Percentiles rank a stretch among this genome's conserved stretches.
Evolutionary conservation across 2,113 vertebrate genomes (phyloP).

Genomic region (Geococcyx californianus): DNA sequence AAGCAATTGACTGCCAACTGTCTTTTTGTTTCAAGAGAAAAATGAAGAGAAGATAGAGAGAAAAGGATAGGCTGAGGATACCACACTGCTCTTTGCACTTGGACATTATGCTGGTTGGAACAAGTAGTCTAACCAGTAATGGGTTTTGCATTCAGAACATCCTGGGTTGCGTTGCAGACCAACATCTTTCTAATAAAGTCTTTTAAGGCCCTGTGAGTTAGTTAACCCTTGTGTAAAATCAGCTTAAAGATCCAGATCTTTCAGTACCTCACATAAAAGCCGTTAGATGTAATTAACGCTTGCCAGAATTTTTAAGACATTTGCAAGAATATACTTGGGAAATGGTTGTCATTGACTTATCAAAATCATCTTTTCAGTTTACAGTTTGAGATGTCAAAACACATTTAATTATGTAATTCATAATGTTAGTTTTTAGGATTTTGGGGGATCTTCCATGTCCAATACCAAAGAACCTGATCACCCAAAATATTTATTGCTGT

Average conservation of each 20-base stretch:
- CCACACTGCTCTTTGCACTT: neutral
- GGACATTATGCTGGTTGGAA: neutral
- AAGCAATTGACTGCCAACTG: neutral
- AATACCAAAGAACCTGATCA: neutral
- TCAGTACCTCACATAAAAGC: neutral
- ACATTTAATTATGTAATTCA: neutral
- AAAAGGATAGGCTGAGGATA: neutral
- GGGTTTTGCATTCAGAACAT: neutral
- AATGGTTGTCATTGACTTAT: neutral
- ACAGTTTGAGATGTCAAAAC: neutral
- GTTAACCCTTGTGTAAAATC: neutral
- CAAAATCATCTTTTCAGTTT: neutral
- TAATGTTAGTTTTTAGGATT: neutral
- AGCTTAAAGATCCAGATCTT: neutral
- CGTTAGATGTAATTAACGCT: neutral
- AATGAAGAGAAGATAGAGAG: neutral
- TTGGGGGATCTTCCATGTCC: neutral
- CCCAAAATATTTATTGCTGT: neutral
- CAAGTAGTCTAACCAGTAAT: neutral
- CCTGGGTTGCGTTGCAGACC: neutral
- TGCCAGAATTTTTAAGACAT: neutral
- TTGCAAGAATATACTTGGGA: neutral
- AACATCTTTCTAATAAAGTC: neutral
- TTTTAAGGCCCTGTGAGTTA: neutral
- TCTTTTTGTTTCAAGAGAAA: neutral